These are phyloP conservation scores for Caenorhabditis sp. DNA, from an alignment of 2,888 invertebrate species.

Conservation along the genomic window DNA sequence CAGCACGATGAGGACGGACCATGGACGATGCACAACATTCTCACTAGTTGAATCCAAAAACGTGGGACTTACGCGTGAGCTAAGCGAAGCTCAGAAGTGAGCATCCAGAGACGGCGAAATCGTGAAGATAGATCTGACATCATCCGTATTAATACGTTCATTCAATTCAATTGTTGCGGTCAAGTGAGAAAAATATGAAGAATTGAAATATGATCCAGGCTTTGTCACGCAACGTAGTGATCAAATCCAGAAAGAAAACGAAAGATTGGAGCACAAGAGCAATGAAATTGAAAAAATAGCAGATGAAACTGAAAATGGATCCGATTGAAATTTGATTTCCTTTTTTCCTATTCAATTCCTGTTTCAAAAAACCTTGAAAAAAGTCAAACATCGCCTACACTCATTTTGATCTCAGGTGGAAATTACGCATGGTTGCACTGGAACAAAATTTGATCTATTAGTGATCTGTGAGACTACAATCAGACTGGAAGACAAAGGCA, in stretches of 20 bases:
- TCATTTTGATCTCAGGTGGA: constrained; percentile 6
- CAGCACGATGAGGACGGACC: constrained; percentile 9
- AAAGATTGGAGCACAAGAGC: not conserved
- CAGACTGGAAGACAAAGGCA: not conserved
- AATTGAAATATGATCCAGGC: constrained; percentile 15
- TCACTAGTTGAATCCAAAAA: constrained; percentile 18
- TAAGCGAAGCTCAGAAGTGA: constrained; percentile 11
- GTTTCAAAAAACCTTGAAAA: not conserved
- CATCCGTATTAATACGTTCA: constrained; percentile 4
- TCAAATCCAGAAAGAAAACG: constrained; percentile 4
- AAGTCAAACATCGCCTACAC: not conserved
- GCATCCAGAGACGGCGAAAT: constrained; percentile 4
- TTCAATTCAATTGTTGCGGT: constrained; percentile 11
- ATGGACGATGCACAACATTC: not conserved
- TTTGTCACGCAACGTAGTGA: constrained; percentile 19
- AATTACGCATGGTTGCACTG: no score
- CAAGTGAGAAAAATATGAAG: not conserved
- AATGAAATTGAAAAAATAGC: no score
- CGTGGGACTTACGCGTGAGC: constrained; percentile 21
- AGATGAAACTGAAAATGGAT: no score
- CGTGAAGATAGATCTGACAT: constrained; percentile 18
- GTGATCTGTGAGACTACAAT: constrained; percentile 46
- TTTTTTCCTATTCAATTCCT: not conserved
- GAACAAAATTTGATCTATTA: no score
- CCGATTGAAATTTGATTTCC: no score